These are phyloP conservation scores for Hemicentrotus pulcherrimus DNA, from an alignment of 35 echinoderm and acorn worm species.

Conservation along the genomic window DNA sequence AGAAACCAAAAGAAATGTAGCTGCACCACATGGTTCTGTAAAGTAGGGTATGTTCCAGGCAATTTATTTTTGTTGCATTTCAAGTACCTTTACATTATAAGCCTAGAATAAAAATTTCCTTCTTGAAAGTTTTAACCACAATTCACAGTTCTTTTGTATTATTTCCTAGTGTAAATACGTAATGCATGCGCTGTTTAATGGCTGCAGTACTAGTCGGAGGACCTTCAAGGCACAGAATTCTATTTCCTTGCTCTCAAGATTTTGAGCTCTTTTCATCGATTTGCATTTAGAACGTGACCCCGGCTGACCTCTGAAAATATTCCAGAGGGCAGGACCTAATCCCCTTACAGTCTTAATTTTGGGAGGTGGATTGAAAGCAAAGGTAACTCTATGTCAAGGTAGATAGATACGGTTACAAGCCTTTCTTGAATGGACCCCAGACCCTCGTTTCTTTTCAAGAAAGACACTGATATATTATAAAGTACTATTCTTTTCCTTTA, in stretches of 20 bases:
- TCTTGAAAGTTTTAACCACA: neutral
- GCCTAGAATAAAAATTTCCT: neutral
- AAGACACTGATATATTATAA: neutral
- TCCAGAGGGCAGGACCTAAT: conserved; percentile 30
- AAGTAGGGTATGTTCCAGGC: neutral
- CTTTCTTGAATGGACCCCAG: conserved; percentile 12
- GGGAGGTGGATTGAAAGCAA: neutral
- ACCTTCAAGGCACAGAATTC: neutral
- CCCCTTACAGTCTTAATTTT: neutral
- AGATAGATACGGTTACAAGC: conserved; percentile 31
- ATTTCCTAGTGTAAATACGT: neutral
- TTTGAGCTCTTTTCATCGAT: conserved; percentile 3
- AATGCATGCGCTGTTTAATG: neutral
- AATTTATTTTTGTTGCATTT: too few relatives aligned
- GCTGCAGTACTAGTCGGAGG: neutral
- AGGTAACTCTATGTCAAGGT: conserved; percentile 36
- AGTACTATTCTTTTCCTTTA: neutral
- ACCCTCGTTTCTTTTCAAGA: neutral
- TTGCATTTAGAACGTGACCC: conserved; percentile 24
- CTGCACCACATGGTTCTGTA: neutral
- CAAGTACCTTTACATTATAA: too few relatives aligned
- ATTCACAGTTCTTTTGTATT: neutral
- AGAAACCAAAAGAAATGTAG: neutral
- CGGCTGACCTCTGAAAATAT: conserved; percentile 27
- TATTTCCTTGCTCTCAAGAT: neutral